A percentile compares a stretch with the other conserved stretches of the same genome.
Evolutionary conservation across 2,888 invertebrate genomes (phyloP).

Genomic region (Romanomermis culicivorax): DNA sequence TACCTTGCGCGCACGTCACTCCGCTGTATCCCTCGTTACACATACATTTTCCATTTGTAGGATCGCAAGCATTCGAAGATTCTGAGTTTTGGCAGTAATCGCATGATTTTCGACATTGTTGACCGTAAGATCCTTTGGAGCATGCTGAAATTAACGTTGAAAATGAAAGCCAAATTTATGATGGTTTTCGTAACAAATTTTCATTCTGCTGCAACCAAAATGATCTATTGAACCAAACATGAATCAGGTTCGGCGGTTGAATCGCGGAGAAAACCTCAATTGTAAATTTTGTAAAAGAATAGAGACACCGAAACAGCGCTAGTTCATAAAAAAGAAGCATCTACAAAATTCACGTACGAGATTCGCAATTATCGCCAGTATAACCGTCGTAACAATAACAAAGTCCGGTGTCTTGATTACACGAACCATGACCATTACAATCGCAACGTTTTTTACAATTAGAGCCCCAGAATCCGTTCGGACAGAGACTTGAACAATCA

Average conservation of each 20-base stretch:
- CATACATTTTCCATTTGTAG: neutral
- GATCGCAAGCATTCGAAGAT: constrained; percentile 1
- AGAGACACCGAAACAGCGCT: too few relatives aligned
- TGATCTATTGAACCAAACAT: too few relatives aligned
- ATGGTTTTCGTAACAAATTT: too few relatives aligned
- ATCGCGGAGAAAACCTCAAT: too few relatives aligned
- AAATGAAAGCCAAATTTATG: neutral
- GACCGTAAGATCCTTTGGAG: constrained; percentile 4
- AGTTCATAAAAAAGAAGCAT: too few relatives aligned
- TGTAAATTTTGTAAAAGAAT: too few relatives aligned
- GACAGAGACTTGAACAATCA: neutral
- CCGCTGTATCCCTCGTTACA: constrained; percentile 5
- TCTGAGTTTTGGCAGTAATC: neutral
- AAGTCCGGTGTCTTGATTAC: neutral
- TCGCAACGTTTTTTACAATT: neutral
- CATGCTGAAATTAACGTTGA: neutral
- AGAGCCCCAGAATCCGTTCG: neutral
- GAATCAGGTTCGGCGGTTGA: too few relatives aligned
- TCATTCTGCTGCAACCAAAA: neutral
- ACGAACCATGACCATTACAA: neutral
- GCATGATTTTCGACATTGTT: constrained; percentile 4
- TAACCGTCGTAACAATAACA: neutral
- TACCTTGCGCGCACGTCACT: neutral
- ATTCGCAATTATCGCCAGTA: neutral
- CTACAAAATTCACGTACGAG: neutral